These are phyloP conservation scores for Agrotis ipsilon DNA, from an alignment of 2,888 invertebrate genomes.

Conservation along the genomic window DNA sequence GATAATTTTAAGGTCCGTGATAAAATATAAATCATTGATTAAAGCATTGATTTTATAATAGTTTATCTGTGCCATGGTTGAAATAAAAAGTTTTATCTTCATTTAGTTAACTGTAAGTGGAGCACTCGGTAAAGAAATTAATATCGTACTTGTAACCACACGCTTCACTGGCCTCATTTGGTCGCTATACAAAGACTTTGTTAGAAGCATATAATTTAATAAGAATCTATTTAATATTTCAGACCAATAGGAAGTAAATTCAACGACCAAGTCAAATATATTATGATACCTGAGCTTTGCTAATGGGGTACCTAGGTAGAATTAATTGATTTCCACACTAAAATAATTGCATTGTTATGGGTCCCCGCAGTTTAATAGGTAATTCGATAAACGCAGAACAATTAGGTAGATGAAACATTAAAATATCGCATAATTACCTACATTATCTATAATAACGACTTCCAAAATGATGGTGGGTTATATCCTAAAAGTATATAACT, in stretches of 20 bases:
- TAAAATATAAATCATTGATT: constrained; percentile 17
- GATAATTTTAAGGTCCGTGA: constrained; percentile 17
- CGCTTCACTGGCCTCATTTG: constrained; percentile 48
- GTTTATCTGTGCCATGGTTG: constrained; percentile 8
- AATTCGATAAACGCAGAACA: background rate
- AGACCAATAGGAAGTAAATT: constrained; percentile 10
- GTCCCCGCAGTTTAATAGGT: background rate
- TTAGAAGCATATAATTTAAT: constrained; percentile 30
- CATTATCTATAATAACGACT: background rate
- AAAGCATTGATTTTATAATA: constrained; percentile 11
- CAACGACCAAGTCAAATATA: background rate
- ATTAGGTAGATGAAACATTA: background rate
- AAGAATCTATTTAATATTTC: constrained; percentile 7
- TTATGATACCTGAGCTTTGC: constrained; percentile 16
- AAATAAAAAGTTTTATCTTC: constrained; percentile 31
- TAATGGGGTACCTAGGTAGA: background rate
- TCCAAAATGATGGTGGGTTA: background rate
- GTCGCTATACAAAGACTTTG: constrained; percentile 22
- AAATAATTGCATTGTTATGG: constrained; percentile 3
- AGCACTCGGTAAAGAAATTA: constrained; percentile 48
- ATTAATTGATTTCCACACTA: background rate
- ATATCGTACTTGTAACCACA: constrained; percentile 51
- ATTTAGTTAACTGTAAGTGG: constrained; percentile 26
- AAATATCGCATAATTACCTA: background rate
- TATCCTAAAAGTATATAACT: background rate